These are phyloP conservation scores for Neoniphon sammara DNA, from an alignment of 2,797 vertebrate species.

Conservation along the genomic window DNA sequence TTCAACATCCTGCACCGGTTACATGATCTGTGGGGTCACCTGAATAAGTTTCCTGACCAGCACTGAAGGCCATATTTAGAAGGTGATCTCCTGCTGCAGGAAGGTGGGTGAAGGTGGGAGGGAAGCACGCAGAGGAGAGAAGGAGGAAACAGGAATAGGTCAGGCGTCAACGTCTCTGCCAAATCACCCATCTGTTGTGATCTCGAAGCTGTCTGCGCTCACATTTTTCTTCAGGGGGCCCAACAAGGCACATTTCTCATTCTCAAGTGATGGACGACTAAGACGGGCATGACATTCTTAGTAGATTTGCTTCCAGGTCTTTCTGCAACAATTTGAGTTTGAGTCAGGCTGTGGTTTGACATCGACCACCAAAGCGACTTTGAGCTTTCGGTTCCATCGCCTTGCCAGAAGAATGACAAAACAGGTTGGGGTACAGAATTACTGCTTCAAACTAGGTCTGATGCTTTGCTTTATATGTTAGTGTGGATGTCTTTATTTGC, in stretches of 20 bases:
- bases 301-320: slow-evolving; percentile 28
- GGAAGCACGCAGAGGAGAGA: background rate
- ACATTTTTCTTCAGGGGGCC: slow-evolving; percentile 5
- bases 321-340: slow-evolving; percentile 14
- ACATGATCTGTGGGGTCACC: slow-evolving; percentile 55
- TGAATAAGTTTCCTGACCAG: slow-evolving; percentile 10
- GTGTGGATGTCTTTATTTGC: too few relatives aligned
- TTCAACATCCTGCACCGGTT: slow-evolving; percentile 40
- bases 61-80: background rate
- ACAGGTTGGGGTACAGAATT: too few relatives aligned
- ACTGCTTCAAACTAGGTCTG: too few relatives aligned
- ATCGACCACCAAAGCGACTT: background rate
- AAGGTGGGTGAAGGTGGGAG: too few relatives aligned
- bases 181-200: slow-evolving; percentile 5
- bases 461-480: too few relatives aligned
- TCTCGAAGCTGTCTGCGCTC: slow-evolving; percentile 2
- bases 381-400: too few relatives aligned
- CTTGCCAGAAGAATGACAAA: too few relatives aligned
- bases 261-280: slow-evolving; percentile 1
- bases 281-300: slow-evolving; percentile 21
- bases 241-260: slow-evolving; percentile 5
- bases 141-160: background rate
- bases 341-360: slow-evolving; percentile 5
- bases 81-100: background rate
- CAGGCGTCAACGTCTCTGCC: slow-evolving; percentile 12